These are phyloP conservation scores for Embiotoca jacksoni DNA, from an alignment of 2,113 vertebrate species.

Conservation along the genomic window DNA sequence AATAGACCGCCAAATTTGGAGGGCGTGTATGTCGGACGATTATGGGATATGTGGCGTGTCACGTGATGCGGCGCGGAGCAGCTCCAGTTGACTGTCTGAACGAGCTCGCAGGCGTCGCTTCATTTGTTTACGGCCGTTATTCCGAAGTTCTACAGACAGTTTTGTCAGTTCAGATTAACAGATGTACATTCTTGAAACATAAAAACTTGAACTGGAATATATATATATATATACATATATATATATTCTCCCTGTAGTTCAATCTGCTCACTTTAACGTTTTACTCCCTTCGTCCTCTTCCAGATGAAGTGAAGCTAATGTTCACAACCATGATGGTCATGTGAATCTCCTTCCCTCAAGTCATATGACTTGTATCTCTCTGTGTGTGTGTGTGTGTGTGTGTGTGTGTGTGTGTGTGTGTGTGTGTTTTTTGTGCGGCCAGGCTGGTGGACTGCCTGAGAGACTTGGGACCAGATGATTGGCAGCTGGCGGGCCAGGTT, in stretches of 20 bases:
- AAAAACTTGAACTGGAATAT: neutral
- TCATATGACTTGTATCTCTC: conserved; percentile 68
- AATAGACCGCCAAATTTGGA: too few species aligned
- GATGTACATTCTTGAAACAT: neutral
- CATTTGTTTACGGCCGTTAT: too few species aligned
- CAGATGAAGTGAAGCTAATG: conserved; percentile 62
- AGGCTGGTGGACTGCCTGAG: conserved; percentile 93
- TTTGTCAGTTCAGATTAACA: too few species aligned
- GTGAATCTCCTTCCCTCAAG: conserved; percentile 58
- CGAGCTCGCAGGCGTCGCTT: too few species aligned
- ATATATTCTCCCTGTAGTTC: neutral
- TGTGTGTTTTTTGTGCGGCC: conserved; percentile 35
- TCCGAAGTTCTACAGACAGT: too few species aligned
- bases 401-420: conserved; percentile 50
- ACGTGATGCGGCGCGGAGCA: too few species aligned
- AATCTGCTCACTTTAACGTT: neutral
- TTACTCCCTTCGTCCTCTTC: conserved; percentile 27
- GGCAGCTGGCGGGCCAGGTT: conserved; percentile 92
- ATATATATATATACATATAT: neutral
- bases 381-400: conserved; percentile 33
- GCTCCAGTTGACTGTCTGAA: too few species aligned
- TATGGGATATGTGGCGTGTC: too few species aligned
- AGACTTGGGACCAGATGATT: conserved; percentile 92
- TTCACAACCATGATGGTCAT: conserved; percentile 66
- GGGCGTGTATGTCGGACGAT: too few species aligned